These are phyloP conservation scores for Agrilus biguttatus DNA, from an alignment of 2,888 invertebrate species.

Conservation along the genomic window DNA sequence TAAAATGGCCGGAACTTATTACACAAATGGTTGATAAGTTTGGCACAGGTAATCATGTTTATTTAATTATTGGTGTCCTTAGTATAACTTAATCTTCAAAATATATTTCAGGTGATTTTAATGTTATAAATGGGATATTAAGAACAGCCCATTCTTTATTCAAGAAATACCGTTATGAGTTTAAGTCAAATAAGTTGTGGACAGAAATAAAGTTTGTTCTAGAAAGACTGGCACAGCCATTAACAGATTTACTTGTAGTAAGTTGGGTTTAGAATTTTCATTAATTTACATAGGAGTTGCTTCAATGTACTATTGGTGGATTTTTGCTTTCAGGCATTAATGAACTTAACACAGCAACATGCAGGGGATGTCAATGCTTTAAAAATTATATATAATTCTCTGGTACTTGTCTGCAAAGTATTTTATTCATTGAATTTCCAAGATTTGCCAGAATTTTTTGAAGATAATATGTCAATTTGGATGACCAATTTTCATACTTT, in stretches of 20 bases:
- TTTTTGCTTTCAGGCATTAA: constrained; percentile 51
- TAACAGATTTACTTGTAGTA: constrained; percentile 83
- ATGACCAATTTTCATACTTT: constrained; percentile 82
- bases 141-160: constrained; percentile 94
- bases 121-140: constrained; percentile 86
- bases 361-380: constrained; percentile 67
- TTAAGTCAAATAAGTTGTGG: constrained; percentile 91
- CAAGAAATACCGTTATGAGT: constrained; percentile 89
- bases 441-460: constrained; percentile 97
- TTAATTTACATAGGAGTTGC: background rate
- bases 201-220: constrained; percentile 93
- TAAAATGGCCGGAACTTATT: constrained; percentile 89
- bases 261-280: constrained; percentile 28
- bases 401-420: constrained; percentile 82
- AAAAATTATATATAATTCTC: constrained; percentile 75
- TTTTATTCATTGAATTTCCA: constrained; percentile 96
- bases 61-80: no score
- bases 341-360: constrained; percentile 66
- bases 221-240: constrained; percentile 82
- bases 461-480: constrained; percentile 93
- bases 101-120: constrained; percentile 62
- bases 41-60: constrained; percentile 41
- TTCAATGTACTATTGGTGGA: no score
- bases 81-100: no score
- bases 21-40: constrained; percentile 90